Percentiles rank a stretch among this genome's conserved stretches.
Evolutionary conservation across 2,113 vertebrate genomes (phyloP).

Genomic region (Phalacrocorax pelagicus): DNA sequence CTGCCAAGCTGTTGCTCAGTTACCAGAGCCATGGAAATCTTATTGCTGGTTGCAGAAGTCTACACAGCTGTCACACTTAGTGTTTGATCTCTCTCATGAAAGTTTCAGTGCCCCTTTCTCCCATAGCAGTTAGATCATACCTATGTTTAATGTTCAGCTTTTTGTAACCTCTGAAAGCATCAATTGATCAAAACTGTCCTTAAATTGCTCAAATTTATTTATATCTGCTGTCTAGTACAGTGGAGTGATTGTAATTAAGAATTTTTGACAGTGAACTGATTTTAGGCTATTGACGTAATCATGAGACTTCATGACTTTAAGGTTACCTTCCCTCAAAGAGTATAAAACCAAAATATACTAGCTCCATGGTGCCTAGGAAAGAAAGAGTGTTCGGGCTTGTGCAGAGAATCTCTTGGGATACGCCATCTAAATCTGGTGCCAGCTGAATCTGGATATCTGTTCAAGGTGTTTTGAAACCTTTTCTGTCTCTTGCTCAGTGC

Average conservation of each 20-base stretch:
- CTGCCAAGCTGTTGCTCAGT: background rate
- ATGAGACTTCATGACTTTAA: background rate
- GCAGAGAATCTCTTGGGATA: background rate
- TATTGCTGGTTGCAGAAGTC: background rate
- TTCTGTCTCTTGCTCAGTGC: background rate
- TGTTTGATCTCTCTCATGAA: background rate
- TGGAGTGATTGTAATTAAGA: background rate
- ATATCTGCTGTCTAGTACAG: background rate
- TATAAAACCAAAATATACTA: background rate
- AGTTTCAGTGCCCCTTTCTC: background rate
- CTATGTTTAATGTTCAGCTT: background rate
- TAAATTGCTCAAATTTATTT: background rate
- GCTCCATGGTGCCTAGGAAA: background rate
- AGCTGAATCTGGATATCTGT: background rate
- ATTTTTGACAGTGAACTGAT: background rate
- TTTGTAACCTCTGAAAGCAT: background rate
- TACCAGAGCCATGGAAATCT: background rate
- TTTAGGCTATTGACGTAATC: background rate
- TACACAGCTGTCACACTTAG: background rate
- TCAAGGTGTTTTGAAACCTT: background rate
- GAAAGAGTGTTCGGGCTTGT: background rate
- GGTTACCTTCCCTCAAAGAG: background rate
- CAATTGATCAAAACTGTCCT: background rate
- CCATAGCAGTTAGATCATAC: background rate
- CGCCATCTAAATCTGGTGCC: background rate